Evolutionary conservation across 64 coral and sea anemone genomes (phyloP).

Genomic region (Catalaphyllia jardinei): DNA sequence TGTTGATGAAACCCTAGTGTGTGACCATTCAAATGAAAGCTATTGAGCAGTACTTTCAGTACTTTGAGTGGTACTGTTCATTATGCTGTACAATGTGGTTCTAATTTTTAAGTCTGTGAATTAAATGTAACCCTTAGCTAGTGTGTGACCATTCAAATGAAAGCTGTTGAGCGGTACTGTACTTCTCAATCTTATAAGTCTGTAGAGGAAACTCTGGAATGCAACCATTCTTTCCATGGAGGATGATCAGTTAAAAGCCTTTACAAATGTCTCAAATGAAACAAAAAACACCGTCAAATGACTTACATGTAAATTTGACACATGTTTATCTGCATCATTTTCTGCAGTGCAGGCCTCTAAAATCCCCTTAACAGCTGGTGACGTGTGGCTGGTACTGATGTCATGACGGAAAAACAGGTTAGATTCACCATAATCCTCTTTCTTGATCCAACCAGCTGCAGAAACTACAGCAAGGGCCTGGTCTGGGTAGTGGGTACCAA

Average conservation of each 20-base stretch:
- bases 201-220: neutral
- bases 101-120: no score
- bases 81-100: no score
- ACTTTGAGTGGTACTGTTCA: no score
- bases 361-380: slow-evolving; percentile 70
- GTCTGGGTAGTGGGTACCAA: slow-evolving; percentile 92
- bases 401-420: slow-evolving; percentile 96
- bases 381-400: slow-evolving; percentile 88
- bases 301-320: slow-evolving; percentile 93
- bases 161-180: neutral
- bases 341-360: slow-evolving; percentile 89
- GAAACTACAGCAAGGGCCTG: slow-evolving; percentile 84
- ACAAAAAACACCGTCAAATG: no score
- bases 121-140: no score
- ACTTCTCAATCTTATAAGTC: neutral
- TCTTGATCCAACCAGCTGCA: slow-evolving; percentile 97
- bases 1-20: no score
- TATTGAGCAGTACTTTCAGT: no score
- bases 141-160: no score
- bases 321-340: slow-evolving; percentile 98
- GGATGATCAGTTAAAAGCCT: neutral
- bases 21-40: no score
- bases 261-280: neutral
- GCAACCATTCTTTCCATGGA: neutral
- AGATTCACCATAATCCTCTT: slow-evolving; percentile 97